These are phyloP conservation scores for Ataeniobius toweri DNA, from an alignment of 2,797 vertebrate species.

Conservation along the genomic window DNA sequence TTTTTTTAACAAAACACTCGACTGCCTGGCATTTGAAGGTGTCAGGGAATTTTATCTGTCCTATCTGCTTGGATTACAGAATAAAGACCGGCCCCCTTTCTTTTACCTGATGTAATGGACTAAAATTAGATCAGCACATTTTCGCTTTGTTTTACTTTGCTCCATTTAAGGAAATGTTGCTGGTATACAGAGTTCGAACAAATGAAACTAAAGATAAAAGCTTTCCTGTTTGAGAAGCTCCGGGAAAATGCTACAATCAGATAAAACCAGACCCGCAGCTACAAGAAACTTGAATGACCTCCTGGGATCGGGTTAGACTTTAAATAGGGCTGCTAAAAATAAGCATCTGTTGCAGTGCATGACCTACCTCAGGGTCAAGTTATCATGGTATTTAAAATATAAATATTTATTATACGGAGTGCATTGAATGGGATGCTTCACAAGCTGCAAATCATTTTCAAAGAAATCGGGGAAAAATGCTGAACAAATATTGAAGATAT, in stretches of 20 bases:
- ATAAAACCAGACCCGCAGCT: constrained; percentile 3
- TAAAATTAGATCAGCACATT: not conserved
- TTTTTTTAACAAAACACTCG: not conserved
- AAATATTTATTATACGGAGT: not conserved
- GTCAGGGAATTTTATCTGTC: not conserved
- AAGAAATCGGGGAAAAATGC: not conserved
- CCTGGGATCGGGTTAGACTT: not conserved
- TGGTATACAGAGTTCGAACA: rapidly evolving
- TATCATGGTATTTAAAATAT: not conserved
- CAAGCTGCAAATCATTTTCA: not conserved
- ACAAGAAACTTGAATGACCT: not conserved
- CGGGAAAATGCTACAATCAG: not conserved
- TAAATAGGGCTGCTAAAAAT: not conserved
- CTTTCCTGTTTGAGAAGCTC: not conserved
- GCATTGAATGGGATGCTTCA: not conserved
- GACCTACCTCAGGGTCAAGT: not conserved
- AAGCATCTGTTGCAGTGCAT: not conserved
- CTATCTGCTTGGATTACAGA: not conserved
- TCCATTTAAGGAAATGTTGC: not conserved
- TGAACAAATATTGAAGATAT: too few relatives aligned
- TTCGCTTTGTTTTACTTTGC: not conserved
- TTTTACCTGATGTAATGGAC: not conserved
- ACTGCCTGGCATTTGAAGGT: not conserved
- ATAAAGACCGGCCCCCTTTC: not conserved
- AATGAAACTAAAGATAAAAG: constrained; percentile 2